Conservation (phyloP, 2,888 invertebrate genomes). For the Lydus trimaculatus region DNA sequence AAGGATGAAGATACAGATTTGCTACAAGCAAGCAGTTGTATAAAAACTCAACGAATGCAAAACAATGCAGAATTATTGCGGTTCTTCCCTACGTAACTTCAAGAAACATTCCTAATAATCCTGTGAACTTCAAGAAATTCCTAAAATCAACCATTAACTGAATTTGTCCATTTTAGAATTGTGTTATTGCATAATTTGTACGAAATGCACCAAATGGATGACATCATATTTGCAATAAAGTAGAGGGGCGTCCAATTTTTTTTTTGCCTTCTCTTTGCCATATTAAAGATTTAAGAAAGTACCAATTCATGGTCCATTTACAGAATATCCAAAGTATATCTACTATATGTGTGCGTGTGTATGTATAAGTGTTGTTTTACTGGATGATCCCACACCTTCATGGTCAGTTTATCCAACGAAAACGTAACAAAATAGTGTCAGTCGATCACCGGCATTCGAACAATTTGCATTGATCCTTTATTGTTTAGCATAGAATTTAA, state of each 20-base stretch:
- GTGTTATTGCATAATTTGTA: not conserved
- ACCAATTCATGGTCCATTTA: slow-evolving; percentile 1
- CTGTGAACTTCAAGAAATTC: too few relatives aligned
- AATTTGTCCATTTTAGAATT: not conserved
- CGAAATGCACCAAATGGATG: slow-evolving; percentile 14
- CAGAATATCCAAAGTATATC: not conserved
- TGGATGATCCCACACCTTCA: slow-evolving; percentile 41
- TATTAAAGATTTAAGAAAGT: not conserved
- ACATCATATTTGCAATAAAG: slow-evolving; percentile 20
- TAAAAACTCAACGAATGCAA: too few relatives aligned
- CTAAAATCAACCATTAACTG: not conserved
- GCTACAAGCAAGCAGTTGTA: too few relatives aligned
- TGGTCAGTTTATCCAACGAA: slow-evolving; percentile 34
- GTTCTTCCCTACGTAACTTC: too few relatives aligned
- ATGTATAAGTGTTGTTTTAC: slow-evolving; percentile 6
- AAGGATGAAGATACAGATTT: too few relatives aligned
- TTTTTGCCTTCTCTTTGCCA: not conserved
- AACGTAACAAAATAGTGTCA: slow-evolving; percentile 26
- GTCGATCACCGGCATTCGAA: slow-evolving; percentile 42
- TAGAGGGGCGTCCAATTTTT: slow-evolving; percentile 18
- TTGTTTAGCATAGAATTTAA: too few relatives aligned
- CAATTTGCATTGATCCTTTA: slow-evolving; percentile 18
- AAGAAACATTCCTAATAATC: too few relatives aligned
- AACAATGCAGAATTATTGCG: too few relatives aligned
- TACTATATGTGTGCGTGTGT: slow-evolving; percentile 16